phyloP scores from a whole-genome alignment of 2,113 vertebrate genomes.

The Andinoacara biseriatus region DNA sequence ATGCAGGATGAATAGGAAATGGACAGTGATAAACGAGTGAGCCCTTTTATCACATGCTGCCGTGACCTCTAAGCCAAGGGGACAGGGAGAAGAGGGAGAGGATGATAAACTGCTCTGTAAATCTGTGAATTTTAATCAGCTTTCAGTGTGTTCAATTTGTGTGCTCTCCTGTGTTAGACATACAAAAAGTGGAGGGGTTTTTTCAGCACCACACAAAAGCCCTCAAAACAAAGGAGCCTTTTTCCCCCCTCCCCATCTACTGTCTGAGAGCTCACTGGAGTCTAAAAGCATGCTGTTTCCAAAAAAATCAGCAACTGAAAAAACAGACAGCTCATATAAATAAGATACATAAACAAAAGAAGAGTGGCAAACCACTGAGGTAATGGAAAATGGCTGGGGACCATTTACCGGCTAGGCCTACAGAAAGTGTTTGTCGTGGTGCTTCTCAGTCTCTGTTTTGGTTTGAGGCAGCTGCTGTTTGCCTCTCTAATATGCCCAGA shows the following conservation, averaged over 20 bases:
- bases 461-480: conserved; percentile 8
- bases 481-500: background rate
- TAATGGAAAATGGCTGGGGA: conserved; percentile 36
- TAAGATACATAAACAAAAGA: conserved; percentile 53
- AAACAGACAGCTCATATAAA: conserved; percentile 39
- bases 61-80: conserved; percentile 59
- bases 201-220: conserved; percentile 56
- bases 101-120: conserved; percentile 62
- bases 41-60: conserved; percentile 47
- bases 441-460: conserved; percentile 12
- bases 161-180: conserved; percentile 47
- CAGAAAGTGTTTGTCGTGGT: conserved; percentile 33
- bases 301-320: conserved; percentile 4
- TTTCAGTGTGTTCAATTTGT: conserved; percentile 53
- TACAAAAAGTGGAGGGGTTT: conserved; percentile 48
- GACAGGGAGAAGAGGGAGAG: background rate
- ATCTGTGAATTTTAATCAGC: conserved; percentile 72
- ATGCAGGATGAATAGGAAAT: conserved; percentile 50
- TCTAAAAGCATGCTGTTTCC: conserved; percentile 32
- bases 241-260: background rate
- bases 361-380: conserved; percentile 2
- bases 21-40: conserved; percentile 68
- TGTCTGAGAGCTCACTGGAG: conserved; percentile 39
- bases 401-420: conserved; percentile 2
- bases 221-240: conserved; percentile 51